Base-by-base conservation (phyloP, 2,797 vertebrate genomes). In the Myotis findleyi region DNA sequence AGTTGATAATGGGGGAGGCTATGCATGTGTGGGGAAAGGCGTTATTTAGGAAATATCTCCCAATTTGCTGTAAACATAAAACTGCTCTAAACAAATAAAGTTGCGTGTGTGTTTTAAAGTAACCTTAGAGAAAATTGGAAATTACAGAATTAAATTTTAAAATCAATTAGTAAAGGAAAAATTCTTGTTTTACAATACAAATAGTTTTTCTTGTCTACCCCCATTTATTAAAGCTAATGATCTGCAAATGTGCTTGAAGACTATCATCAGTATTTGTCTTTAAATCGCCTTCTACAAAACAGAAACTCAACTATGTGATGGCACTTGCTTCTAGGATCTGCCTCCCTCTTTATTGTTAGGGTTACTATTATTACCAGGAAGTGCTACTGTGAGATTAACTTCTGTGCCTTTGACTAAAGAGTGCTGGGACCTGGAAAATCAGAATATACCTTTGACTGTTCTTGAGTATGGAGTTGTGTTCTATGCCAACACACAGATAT, bases 141-240 rank as follows among this genome's bases (percentile, higher is more conserved):
- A 83, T 80, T 72, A 23, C 44, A 75, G 21, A 68, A 49, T 6
- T 53, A 21, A 91, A 91, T 75, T 83, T 80, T 51, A 80, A 86
- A 71, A 55, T 80, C 20, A 75, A 55, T 30, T 51, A 68, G 3
- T 44, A 41, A 68, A 89, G 27, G 1, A 71, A 79, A 81, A 80
- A 47, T 18, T 44, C 2, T 79, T 27, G 4, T 80, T 87, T 80
- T 47, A 53, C 14, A 33, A 59, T 13, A 20, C 33, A 55, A n/a
- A 33, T 72, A 17, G 18, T 62, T 87, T 71, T 91, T 81, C 36
- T 92, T 38, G 12, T 6, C 2, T 3, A 9, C 3, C 13, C 1
- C 36, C 38, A 62, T 51, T 82, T 59, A 57, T 20, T 41, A 73
- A 86, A 76, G 25, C 21, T 59, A 21, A 27, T 49, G 2, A 18